These are phyloP conservation scores for Stenotaenia linearis DNA, from an alignment of 2,888 invertebrate species.

Conservation along the genomic window DNA sequence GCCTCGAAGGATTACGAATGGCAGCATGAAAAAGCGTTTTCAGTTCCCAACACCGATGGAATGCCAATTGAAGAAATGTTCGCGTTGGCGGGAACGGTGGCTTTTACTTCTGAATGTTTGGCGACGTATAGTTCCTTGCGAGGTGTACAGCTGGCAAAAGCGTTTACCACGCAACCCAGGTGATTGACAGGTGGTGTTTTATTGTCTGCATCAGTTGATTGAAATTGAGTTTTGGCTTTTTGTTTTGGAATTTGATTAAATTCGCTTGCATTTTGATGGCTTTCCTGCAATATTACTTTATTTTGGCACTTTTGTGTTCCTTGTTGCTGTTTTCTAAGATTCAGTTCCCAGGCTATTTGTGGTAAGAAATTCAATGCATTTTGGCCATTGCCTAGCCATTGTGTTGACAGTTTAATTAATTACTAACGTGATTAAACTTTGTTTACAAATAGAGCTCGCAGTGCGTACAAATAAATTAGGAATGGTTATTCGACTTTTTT, in stretches of 20 bases:
- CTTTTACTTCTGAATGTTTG: neutral
- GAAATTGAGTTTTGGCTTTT: neutral
- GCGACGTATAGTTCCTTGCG: neutral
- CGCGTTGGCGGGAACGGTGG: neutral
- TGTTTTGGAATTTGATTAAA: neutral
- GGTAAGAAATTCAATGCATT: too few species aligned
- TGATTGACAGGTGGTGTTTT: neutral
- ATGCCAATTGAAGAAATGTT: conserved; percentile 5
- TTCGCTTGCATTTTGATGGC: too few species aligned
- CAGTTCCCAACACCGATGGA: neutral
- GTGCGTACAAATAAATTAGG: too few species aligned
- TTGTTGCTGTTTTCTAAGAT: neutral
- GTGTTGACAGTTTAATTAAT: too few species aligned
- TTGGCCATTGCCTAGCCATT: too few species aligned
- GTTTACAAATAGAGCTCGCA: too few species aligned
- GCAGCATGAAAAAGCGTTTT: neutral
- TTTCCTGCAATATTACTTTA: too few species aligned
- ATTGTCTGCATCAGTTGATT: neutral
- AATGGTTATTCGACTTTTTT: too few species aligned
- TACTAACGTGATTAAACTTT: too few species aligned
- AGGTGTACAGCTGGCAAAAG: neutral
- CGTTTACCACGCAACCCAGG: neutral
- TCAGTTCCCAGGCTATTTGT: too few species aligned
- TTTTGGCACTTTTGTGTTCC: neutral
- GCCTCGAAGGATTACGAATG: neutral